Base-by-base conservation (phyloP, 1,140 invertebrate species). In the Drosophila suzukii region DNA sequence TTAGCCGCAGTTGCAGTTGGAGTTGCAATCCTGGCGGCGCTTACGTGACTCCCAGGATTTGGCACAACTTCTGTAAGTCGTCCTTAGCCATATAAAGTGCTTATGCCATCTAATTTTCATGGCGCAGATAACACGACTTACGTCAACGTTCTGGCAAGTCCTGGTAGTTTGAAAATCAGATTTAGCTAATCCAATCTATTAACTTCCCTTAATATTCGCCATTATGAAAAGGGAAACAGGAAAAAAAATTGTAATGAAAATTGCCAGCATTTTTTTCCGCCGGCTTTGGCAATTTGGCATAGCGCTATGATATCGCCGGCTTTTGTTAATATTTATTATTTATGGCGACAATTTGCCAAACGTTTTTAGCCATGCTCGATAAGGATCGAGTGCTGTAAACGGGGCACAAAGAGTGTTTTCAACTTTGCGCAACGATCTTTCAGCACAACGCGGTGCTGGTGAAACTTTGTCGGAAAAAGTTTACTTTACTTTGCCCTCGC, bases 301-400 rank as follows among this genome's bases (percentile, higher is more conserved):
- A 56, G 55, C 70, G 53, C 67, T 72, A 60, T 72, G 55, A 27
- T 72, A 72, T 73, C 67, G 68, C 49, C 0, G 6, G 34, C 55
- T 73, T 73, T 73, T 73, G 70, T 73, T 73, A 73, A 73, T 73
- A 73, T 73, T 73, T 76, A 54, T 51, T 65, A 56, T 75, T 75
- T 75, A 76, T 67, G 61, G 73, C 73, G 73, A 76, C 72, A 76
- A 67, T 76, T 76, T 75, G 60, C 73, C 73, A 75, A 75, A 58
- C 61, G 60, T 46, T 46, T 46, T 56, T 36, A 58, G 36, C 49
- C 68, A 47, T n/a, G 65, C 43, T 38, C 53, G 68, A 72, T 72
- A 72, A 11, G 15, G 49, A 71, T 72, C 68, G 36, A 30, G 46
- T 47, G 46, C 46, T 27, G 4, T 47, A 7, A 32, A 10, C 13